Evolutionary conservation across 2,113 vertebrate genomes (phyloP).

Genomic region (Elaphurus davidianus): DNA sequence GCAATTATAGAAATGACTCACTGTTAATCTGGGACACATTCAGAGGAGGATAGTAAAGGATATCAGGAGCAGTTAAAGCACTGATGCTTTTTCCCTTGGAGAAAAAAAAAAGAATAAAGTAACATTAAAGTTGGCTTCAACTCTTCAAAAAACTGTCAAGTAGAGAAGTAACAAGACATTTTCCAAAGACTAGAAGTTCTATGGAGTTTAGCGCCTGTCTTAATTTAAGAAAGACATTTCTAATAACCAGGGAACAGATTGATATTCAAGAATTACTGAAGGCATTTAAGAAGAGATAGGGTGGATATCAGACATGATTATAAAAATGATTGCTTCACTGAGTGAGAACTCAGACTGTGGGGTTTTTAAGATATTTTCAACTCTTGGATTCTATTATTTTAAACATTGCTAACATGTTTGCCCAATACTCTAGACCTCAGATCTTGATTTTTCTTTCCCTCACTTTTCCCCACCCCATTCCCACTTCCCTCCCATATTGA

Average conservation of each 20-base stretch:
- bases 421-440: not conserved
- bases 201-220: not conserved
- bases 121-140: not conserved
- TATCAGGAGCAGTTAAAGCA: not conserved
- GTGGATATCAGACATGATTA: not conserved
- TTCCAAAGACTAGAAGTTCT: not conserved
- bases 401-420: slow-evolving; percentile 11
- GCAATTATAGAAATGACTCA: not conserved
- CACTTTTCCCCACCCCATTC: not conserved
- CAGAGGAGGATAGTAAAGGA: not conserved
- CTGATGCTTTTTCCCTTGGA: not conserved
- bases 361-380: not conserved
- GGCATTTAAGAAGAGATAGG: not conserved
- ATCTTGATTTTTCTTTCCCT: not conserved
- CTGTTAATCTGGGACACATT: not conserved
- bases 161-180: not conserved
- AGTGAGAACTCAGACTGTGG: not conserved
- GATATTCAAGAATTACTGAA: not conserved
- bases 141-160: not conserved
- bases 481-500: not conserved
- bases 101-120: not conserved
- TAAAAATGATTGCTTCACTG: not conserved
- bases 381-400: not conserved
- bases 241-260: not conserved
- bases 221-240: not conserved